Conservation (phyloP, 2,888 invertebrate genomes). For the Marasmarcha lunaedactyla region DNA sequence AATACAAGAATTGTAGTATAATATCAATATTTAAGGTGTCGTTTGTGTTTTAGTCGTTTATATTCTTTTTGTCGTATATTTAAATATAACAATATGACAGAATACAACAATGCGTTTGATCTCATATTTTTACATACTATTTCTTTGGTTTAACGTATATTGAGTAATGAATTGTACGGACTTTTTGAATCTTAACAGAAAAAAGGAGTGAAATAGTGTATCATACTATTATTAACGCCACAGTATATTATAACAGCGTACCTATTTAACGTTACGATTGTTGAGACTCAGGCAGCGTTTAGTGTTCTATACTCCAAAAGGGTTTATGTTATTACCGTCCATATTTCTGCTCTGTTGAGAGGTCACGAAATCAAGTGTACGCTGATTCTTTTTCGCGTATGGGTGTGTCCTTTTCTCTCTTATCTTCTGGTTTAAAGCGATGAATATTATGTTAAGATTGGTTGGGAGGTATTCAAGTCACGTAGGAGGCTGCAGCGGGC, state of each 20-base stretch:
- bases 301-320: constrained; percentile 71
- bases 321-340: constrained; percentile 71
- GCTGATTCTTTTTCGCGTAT: constrained; percentile 29
- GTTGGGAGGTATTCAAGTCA: constrained; percentile 50
- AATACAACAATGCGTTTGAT: too few relatives aligned
- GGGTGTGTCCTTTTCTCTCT: constrained; percentile 34
- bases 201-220: too few relatives aligned
- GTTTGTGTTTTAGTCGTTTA: too few relatives aligned
- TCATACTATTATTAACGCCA: constrained; percentile 36
- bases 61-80: too few relatives aligned
- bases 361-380: constrained; percentile 59
- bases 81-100: too few relatives aligned
- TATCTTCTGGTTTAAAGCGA: constrained; percentile 54
- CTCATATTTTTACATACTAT: too few relatives aligned
- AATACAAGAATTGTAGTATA: too few relatives aligned
- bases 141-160: too few relatives aligned
- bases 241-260: constrained; percentile 31
- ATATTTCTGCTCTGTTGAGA: constrained; percentile 69
- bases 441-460: constrained; percentile 46
- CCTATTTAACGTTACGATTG: constrained; percentile 31
- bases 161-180: too few relatives aligned
- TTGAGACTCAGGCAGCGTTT: constrained; percentile 58
- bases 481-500: constrained; percentile 50
- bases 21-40: too few relatives aligned
- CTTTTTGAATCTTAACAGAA: too few relatives aligned